Evolutionary conservation across 2,113 vertebrate species (phyloP), one percentile per base, ranked within the genome.

Genomic region (Mirounga angustirostris): DNA sequence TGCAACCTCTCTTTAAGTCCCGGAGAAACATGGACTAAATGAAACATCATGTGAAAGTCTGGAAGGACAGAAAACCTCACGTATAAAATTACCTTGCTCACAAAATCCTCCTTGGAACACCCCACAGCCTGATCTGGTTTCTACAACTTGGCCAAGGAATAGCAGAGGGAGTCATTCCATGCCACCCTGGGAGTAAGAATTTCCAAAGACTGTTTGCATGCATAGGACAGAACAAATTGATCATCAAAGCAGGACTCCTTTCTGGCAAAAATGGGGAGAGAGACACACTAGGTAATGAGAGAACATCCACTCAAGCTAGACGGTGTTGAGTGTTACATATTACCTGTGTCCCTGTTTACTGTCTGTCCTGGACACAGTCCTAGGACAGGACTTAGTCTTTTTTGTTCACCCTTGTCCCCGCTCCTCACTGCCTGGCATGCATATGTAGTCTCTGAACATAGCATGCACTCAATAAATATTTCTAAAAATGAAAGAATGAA

Each of bases 401-500:
- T 28, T 88, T 24, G 30, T 26, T 93, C 52, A 94, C 43, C 63
- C n/a, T 50, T 33, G 7, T 89, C 28, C 58, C 46, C n/a, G 21
- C 33, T 33, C 54, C 28, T 91, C 30, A 40, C 22, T 81, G 52
- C 90, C 71, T 59, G 65, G 71, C 16, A 43, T 15, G 15, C 82
- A 30, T n/a, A 43, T 22, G 79, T 43, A 80, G 24, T 36, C 36
- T 11, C 33, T 65, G 43, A 69, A 85, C 30, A 82, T 6, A 67
- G 28, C 36, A 74, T 11, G 5, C 8, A 56, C 30, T 78, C 74
- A 92, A 79, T 46, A 90, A 84, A 26, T 86, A 86, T 88, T 87
- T 93, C 46, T 67, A 84, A 97, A 97, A 97, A 81, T 78, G 33
- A 94, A 89, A 28, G 6, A 97, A 86, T 93, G 33, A 95, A 50